Base-by-base conservation (phyloP, 2,888 invertebrate species). In the Acanthacorydalis orientalis region DNA sequence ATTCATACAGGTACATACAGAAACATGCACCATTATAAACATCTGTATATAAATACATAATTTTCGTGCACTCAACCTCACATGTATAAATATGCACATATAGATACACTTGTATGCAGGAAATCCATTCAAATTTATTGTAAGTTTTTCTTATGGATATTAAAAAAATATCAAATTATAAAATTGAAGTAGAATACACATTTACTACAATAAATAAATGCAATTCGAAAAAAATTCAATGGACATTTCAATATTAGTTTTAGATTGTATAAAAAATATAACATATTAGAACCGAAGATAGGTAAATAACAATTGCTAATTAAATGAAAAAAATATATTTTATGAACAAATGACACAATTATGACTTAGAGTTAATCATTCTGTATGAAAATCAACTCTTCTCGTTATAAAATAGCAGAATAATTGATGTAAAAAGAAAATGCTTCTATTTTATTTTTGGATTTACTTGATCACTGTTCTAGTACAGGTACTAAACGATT, bases 21-120 rank as follows among this genome's bases (percentile, higher is more conserved):
- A 23, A 23, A 23, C n/a, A 48, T 35, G 38, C 31, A 43, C 38
- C 43, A 44, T 47, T 47, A 50, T 50, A 50, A 46, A 50, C 44
- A 49, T 41, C 38, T 48, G 12, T 45, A 42, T 39, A 35, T 34
- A 47, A 42, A 47, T 7, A 16, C 39, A 16, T 37, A 38, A 44
- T 45, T 44, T 33, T 32, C 38, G 32, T 45, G 40, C 40, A 45
- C 33, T 37, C 11, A 37, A 12, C 12, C 7, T 23, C 33, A 23
- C 44, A 32, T 47, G 14, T 44, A 31, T 43, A 14, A 33, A 23
- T 44, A 8, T 44, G 15, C 40, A 14, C 44, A 12, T 47, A 32
- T 47, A 31, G 14, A 23, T 2, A 33, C n/a, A 14, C n/a, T 2
- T 32, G 15, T 46, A 14, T 48, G 31, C 37, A 45, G 7, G 43